Percentiles rank a stretch among this genome's conserved stretches.
phyloP scores from a whole-genome alignment of 2,797 vertebrate species.

The Cirrhinus mrigala region DNA sequence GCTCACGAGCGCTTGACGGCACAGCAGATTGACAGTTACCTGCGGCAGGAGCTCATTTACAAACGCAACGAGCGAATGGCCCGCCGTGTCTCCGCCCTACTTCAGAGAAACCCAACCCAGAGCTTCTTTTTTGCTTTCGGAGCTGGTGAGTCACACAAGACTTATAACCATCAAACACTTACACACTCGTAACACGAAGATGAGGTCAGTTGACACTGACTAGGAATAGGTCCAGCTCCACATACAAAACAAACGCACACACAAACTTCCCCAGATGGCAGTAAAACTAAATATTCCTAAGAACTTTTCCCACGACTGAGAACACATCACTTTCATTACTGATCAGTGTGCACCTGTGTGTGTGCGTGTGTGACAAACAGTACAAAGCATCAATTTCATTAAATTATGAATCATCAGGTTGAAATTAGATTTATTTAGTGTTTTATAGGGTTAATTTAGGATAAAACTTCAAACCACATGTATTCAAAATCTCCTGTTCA shows the following conservation, averaged over 20 bases:
- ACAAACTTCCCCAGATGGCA: constrained; percentile 31
- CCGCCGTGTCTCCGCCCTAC: constrained; percentile 87
- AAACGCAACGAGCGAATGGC: constrained; percentile 98
- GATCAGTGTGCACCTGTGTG: constrained; percentile 24
- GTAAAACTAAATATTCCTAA: constrained; percentile 32
- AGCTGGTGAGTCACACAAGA: constrained; percentile 83
- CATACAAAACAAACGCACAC: constrained; percentile 45
- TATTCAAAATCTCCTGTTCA: not conserved
- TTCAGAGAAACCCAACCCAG: constrained; percentile 89
- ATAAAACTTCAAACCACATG: not conserved
- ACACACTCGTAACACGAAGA: constrained; percentile 58
- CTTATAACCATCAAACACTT: not conserved
- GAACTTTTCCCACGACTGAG: constrained; percentile 31
- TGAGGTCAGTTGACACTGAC: constrained; percentile 46
- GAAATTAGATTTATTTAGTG: not conserved
- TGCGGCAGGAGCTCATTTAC: constrained; percentile 97
- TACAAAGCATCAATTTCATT: not conserved
- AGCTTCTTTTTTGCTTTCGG: constrained; percentile 98
- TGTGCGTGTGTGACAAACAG: not conserved
- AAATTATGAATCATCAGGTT: not conserved
- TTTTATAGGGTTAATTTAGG: not conserved
- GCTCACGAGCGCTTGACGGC: constrained; percentile 92
- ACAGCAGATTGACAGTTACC: constrained; percentile 97
- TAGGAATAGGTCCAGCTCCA: constrained; percentile 37
- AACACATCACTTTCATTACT: constrained; percentile 32